phyloP scores from a whole-genome alignment of 2,797 vertebrate species.

The Orientallactaga sibirica region DNA sequence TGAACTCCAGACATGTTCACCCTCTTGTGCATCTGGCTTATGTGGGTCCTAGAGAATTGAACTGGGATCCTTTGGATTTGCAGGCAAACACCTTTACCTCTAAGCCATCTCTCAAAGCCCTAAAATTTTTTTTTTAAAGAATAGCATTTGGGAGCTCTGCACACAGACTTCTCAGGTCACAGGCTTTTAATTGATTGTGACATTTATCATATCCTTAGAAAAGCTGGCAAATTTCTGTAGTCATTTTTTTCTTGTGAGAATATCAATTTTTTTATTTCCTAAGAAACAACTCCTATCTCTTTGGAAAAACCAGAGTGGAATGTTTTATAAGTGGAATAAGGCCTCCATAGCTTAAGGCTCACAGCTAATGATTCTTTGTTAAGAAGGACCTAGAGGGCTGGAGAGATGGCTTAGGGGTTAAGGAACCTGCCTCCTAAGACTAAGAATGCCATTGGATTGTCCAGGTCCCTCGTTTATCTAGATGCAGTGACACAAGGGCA shows the following conservation, averaged over 20 bases:
- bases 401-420: too few species aligned
- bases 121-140: neutral
- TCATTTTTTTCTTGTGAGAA: constrained; percentile 43
- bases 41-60: too few species aligned
- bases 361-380: constrained; percentile 64
- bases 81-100: too few species aligned
- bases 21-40: too few species aligned
- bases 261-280: constrained; percentile 60
- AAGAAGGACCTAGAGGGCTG: neutral
- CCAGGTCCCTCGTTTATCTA: too few species aligned
- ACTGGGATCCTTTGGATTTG: too few species aligned
- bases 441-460: too few species aligned
- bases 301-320: constrained; percentile 57
- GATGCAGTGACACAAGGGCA: too few species aligned
- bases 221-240: constrained; percentile 45
- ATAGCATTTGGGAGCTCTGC: neutral
- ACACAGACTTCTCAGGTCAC: neutral
- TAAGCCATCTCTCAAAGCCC: too few species aligned
- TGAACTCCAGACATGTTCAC: too few species aligned
- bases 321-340: constrained; percentile 29
- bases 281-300: constrained; percentile 46
- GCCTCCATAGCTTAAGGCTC: constrained; percentile 30
- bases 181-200: constrained; percentile 15
- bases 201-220: constrained; percentile 49
- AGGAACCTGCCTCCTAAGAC: too few species aligned